These are phyloP conservation scores for Scartelaos histophorus DNA, from an alignment of 2,113 vertebrate genomes.

Conservation along the genomic window DNA sequence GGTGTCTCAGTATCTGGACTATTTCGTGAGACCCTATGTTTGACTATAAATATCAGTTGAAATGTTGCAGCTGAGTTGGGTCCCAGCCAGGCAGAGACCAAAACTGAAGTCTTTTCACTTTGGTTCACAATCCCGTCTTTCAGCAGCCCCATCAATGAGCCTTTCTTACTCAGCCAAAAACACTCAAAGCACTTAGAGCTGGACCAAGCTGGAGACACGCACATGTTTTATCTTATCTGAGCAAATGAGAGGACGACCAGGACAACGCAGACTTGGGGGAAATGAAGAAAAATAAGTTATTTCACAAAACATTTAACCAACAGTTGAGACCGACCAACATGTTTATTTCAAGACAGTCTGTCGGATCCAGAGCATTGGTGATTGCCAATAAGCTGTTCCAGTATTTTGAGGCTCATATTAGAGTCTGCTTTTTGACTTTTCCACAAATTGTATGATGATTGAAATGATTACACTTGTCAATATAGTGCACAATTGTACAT, in stretches of 20 bases:
- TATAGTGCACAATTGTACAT: too few relatives aligned
- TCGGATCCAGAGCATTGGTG: background rate
- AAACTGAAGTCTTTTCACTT: slow-evolving; percentile 46
- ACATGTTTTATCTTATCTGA: slow-evolving; percentile 15
- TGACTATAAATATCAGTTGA: slow-evolving; percentile 32
- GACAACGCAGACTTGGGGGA: background rate
- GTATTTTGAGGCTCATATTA: background rate
- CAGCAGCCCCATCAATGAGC: slow-evolving; percentile 54
- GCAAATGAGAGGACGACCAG: background rate
- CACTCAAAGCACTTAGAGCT: slow-evolving; percentile 12
- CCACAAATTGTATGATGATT: too few relatives aligned
- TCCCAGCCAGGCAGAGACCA: background rate
- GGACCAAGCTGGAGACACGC: background rate
- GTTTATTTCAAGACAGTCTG: background rate
- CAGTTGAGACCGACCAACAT: background rate
- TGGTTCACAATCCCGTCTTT: slow-evolving; percentile 60
- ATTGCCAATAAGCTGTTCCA: background rate
- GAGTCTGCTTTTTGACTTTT: background rate
- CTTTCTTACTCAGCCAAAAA: slow-evolving; percentile 43
- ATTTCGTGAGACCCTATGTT: background rate
- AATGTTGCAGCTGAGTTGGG: slow-evolving; percentile 14
- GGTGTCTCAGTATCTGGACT: background rate
- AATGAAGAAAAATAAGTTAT: background rate
- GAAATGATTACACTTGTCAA: too few relatives aligned
- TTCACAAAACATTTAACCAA: background rate